Conservation (phyloP, 1,140 invertebrate genomes). For the Triops cancriformis region DNA sequence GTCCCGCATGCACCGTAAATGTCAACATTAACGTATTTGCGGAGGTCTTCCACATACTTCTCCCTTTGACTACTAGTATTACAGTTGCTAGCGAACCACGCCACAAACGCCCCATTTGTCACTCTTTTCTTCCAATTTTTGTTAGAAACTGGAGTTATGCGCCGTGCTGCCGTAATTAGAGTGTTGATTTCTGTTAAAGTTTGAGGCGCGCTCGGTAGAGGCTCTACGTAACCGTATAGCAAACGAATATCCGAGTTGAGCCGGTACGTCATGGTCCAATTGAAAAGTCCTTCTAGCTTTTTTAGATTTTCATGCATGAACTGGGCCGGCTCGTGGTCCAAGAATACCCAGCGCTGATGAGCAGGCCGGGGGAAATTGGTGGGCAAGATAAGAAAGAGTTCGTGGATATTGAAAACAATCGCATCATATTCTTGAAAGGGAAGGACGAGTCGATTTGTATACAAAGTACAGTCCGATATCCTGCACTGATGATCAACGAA, state of each 20-base stretch:
- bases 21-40: constrained; percentile 45
- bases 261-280: constrained; percentile 53
- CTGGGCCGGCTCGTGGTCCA: constrained; percentile 32
- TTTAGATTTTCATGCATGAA: background rate
- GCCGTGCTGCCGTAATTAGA: background rate
- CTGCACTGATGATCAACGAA: constrained; percentile 19
- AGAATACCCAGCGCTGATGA: constrained; percentile 30
- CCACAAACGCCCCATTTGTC: constrained; percentile 34
- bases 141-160: no score
- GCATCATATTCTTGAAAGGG: constrained; percentile 20
- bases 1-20: constrained; percentile 47
- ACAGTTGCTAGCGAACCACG: constrained; percentile 49
- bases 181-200: background rate
- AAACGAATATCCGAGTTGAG: constrained; percentile 45
- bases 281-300: constrained; percentile 40
- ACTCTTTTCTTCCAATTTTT: background rate
- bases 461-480: constrained; percentile 14
- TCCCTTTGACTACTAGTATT: constrained; percentile 40
- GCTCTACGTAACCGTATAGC: constrained; percentile 40
- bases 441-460: background rate
- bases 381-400: background rate
- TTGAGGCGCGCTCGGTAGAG: background rate
- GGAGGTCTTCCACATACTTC: constrained; percentile 42
- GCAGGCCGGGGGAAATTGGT: background rate
- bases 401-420: constrained; percentile 23